Conservation (phyloP, 2,888 invertebrate species). For the Melolontha melolontha region DNA sequence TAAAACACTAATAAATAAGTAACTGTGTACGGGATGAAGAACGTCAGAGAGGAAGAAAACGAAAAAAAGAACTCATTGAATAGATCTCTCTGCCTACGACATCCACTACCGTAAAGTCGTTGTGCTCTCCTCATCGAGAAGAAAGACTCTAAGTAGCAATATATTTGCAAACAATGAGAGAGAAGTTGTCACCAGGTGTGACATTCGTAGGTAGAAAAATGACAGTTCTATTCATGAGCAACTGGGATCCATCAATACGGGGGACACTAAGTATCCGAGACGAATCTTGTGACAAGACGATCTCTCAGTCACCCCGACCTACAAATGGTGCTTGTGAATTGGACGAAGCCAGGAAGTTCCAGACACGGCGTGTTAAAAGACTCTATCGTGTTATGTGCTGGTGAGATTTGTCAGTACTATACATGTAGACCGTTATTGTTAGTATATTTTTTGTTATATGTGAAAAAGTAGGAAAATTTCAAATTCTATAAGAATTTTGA, state of each 20-base stretch:
- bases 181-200: slow-evolving; percentile 59
- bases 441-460: too few relatives aligned
- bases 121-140: slow-evolving; percentile 41
- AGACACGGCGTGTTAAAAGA: slow-evolving; percentile 31
- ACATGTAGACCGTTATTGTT: slow-evolving; percentile 25
- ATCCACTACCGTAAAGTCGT: slow-evolving; percentile 38
- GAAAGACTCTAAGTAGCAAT: slow-evolving; percentile 51
- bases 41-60: not conserved
- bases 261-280: slow-evolving; percentile 59
- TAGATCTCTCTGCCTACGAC: slow-evolving; percentile 33
- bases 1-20: slow-evolving; percentile 28
- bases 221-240: slow-evolving; percentile 56
- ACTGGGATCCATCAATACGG: slow-evolving; percentile 48
- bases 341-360: slow-evolving; percentile 31
- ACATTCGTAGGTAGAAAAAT: slow-evolving; percentile 54
- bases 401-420: slow-evolving; percentile 24
- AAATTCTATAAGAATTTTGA: slow-evolving; percentile 7
- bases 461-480: slow-evolving; percentile 22
- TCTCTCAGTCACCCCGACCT: slow-evolving; percentile 34
- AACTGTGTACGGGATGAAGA: slow-evolving; percentile 21
- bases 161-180: slow-evolving; percentile 59
- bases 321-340: slow-evolving; percentile 36
- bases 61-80: slow-evolving; percentile 13
- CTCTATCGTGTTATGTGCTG: slow-evolving; percentile 23
- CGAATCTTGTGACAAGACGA: slow-evolving; percentile 50